A percentile compares a stretch with the other conserved stretches of the same genome.
phyloP scores from a whole-genome alignment of 2,113 vertebrate species.

The Eonycteris spelaea region DNA sequence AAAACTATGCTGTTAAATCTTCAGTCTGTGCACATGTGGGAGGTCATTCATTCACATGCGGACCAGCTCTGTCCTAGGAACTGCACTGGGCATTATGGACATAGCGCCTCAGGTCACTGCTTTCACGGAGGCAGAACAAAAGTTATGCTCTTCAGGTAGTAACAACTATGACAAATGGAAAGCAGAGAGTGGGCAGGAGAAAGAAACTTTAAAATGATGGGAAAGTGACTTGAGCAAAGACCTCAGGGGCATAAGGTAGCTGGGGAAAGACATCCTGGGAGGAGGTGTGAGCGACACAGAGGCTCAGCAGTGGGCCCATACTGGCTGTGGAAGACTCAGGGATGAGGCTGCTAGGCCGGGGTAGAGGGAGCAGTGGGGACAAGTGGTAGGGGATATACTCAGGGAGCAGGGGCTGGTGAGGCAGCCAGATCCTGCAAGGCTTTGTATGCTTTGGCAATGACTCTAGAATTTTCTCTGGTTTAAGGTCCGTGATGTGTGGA shows the following conservation, averaged over 20 bases:
- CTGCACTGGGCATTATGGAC: background rate
- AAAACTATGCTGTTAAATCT: background rate
- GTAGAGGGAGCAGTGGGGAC: rapidly evolving
- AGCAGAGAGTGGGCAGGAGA: background rate
- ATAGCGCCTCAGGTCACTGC: background rate
- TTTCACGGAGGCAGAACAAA: background rate
- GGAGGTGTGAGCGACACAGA: background rate
- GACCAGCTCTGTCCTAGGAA: background rate
- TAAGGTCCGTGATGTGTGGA: background rate
- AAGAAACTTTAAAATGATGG: background rate
- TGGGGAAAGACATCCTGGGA: background rate
- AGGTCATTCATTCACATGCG: background rate
- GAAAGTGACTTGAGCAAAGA: background rate
- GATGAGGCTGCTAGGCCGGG: background rate
- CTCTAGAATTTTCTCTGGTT: background rate
- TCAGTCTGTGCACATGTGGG: too few species aligned
- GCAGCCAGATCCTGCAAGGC: background rate
- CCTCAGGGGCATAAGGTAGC: background rate
- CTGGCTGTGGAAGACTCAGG: background rate
- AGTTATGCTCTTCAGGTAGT: background rate
- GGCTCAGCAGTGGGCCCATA: background rate
- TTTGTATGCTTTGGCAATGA: background rate
- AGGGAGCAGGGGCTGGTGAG: background rate
- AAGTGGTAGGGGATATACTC: background rate
- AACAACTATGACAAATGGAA: background rate